A percentile compares a stretch with the other conserved stretches of the same genome.
Conservation (phyloP, 2,797 vertebrate genomes). For the Rhinatrema bivittatum region DNA sequence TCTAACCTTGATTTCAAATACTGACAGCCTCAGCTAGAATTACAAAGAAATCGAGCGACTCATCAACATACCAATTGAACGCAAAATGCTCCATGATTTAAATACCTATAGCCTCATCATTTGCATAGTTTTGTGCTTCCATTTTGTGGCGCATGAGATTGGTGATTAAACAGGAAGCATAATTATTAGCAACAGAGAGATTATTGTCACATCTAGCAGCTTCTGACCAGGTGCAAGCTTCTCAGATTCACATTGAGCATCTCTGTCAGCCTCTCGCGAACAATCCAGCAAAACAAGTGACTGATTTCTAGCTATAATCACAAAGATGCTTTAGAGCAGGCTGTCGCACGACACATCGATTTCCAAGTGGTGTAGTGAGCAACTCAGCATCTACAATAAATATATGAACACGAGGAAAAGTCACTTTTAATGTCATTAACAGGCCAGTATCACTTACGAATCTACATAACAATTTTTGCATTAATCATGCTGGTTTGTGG, state of each 20-base stretch:
- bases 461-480: conserved; percentile 6
- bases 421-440: conserved; percentile 18
- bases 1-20: conserved; percentile 52
- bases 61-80: conserved; percentile 58
- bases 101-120: conserved; percentile 66
- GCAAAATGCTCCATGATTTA: conserved; percentile 56
- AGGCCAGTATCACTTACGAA: conserved; percentile 15
- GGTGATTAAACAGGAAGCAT: conserved; percentile 59
- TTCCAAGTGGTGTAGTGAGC: conserved; percentile 54
- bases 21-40: conserved; percentile 54
- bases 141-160: conserved; percentile 52
- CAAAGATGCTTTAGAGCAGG: conserved; percentile 47
- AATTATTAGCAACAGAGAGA: conserved; percentile 60
- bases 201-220: conserved; percentile 50
- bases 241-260: conserved; percentile 35
- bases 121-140: conserved; percentile 46
- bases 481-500: too few species aligned
- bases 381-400: conserved; percentile 41
- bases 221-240: conserved; percentile 68
- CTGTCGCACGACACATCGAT: conserved; percentile 43
- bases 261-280: conserved; percentile 51
- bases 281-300: conserved; percentile 57
- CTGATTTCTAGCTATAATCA: conserved; percentile 59
- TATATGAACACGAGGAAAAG: conserved; percentile 21
- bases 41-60: conserved; percentile 39